These are phyloP conservation scores for Protosalanx chinensis DNA, from an alignment of 2,797 vertebrate species.

Conservation along the genomic window DNA sequence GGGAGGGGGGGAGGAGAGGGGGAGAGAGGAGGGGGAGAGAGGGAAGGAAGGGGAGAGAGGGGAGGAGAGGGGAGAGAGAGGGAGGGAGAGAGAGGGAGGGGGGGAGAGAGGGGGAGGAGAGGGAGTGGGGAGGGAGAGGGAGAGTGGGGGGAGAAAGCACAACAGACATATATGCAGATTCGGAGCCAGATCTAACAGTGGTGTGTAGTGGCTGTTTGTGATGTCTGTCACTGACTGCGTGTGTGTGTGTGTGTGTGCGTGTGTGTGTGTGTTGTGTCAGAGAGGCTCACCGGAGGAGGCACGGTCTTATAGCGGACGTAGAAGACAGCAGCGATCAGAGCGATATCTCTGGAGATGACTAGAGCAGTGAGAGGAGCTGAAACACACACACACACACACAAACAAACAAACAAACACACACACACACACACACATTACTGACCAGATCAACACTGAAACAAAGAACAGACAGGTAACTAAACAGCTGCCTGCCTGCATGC, in stretches of 20 bases:
- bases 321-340: constrained; percentile 92
- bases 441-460: not conserved
- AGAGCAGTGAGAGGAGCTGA: constrained; percentile 87
- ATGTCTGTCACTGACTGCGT: not conserved
- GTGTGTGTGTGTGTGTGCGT: constrained; percentile 1
- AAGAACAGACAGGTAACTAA: not conserved
- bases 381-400: constrained; percentile 14
- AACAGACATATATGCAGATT: not conserved
- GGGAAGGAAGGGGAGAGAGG: not conserved
- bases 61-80: not conserved
- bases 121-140: too few relatives aligned
- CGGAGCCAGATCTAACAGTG: not conserved
- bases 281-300: constrained; percentile 86
- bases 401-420: constrained; percentile 11
- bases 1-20: constrained; percentile 8
- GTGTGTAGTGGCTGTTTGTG: too few relatives aligned
- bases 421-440: constrained; percentile 8
- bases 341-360: constrained; percentile 88
- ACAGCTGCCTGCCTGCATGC: not conserved
- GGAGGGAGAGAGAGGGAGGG: not conserved
- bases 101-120: not conserved
- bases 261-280: constrained; percentile 5
- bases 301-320: constrained; percentile 96
- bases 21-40: constrained; percentile 4
- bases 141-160: not conserved